Evolutionary conservation across 2,797 vertebrate species (phyloP).

Genomic region (Lerista edwardsae): DNA sequence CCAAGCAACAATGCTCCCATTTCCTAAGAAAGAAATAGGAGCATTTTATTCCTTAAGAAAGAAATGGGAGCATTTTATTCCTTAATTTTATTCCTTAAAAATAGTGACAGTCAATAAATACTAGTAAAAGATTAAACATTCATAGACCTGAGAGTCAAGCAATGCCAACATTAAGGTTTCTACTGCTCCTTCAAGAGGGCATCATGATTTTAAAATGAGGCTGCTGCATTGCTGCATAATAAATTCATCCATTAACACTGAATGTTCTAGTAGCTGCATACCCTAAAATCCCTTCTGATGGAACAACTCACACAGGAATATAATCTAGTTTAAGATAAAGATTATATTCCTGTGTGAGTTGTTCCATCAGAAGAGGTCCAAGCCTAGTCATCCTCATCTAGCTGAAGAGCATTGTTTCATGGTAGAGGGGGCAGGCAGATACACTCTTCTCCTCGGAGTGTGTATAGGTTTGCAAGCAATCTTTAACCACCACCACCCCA

Average conservation of each 20-base stretch:
- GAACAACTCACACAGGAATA: too few species aligned
- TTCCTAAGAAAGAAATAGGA: background rate
- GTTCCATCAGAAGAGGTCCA: background rate
- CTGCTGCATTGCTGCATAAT: background rate
- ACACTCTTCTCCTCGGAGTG: background rate
- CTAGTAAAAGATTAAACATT: slow-evolving; percentile 13
- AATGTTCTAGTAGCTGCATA: background rate
- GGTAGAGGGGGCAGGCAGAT: background rate
- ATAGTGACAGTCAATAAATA: background rate
- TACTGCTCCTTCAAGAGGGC: background rate
- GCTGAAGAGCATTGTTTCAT: background rate
- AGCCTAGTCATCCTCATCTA: background rate
- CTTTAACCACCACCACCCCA: background rate
- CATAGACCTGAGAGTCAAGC: background rate
- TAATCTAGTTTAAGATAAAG: background rate
- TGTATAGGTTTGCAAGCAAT: background rate
- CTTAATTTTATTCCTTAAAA: too few species aligned
- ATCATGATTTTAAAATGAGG: background rate
- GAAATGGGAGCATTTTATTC: too few species aligned
- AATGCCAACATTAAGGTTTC: background rate
- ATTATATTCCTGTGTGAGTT: background rate
- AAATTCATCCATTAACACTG: background rate
- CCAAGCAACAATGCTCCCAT: background rate
- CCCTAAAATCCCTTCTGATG: background rate
- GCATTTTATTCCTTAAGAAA: too few species aligned